Evolutionary conservation across 2,113 vertebrate species (phyloP), one percentile per base, ranked within the genome.

Genomic region (Cercopithecus mona): DNA sequence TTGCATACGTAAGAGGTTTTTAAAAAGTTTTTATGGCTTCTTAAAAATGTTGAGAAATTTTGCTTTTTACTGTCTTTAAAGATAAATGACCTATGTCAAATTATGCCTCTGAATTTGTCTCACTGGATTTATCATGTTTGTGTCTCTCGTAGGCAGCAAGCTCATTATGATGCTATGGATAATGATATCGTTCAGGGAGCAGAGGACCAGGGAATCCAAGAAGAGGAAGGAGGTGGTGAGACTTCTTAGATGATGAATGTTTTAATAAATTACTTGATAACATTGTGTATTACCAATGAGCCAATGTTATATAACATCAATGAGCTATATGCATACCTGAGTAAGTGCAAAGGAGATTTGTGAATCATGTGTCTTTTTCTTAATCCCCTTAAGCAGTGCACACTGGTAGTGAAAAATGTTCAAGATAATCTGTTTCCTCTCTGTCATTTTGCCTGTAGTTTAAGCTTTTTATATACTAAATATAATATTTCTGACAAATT

Each of bases 101-200:
- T 25, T 75, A 16, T 83, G 80, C 80, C 35, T 6, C 76, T 73
- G 57, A 80, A 88, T 85, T 91, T 90, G 27, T 89, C 43, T 82
- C n/a, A 25, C 78, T 18, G 78, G 87, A n/a, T 89, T 88, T 80
- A 30, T 95, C 2, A 13, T 80, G 6, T 98, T 92, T 98, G 95
- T 94, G 25, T 97, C 95, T 59, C 96, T 94, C 93, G 76, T 97
- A 99, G 99, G 98, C 99, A 99, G 91, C 99, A 98, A 97, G 96
- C 96, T 66, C 98, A 97, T 79, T 99, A 99, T 61, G 99, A 99
- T 88, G 99, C 99, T 72, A 83, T 99, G 92, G 99, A 99, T 96
- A 98, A 99, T n/a, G 99, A 99, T 85, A 98, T 99, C 0, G 99
- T 99, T n/a, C 99, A 99, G 86, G 99, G 98, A 91, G 99, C 99